phyloP scores from a whole-genome alignment of 2,797 vertebrate genomes.

The Pterois miles region DNA sequence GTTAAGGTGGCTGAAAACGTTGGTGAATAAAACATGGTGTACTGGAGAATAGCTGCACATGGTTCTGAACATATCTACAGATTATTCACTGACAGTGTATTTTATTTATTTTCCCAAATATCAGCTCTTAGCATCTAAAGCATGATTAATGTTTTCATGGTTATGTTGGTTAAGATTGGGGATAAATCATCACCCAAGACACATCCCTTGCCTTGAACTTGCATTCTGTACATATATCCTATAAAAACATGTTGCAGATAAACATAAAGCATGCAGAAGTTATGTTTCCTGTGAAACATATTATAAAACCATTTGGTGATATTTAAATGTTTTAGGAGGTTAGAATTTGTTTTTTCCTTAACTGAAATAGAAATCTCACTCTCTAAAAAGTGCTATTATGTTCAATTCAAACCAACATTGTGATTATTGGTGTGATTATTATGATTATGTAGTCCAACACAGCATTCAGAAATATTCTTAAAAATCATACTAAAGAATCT shows the following conservation, averaged over 20 bases:
- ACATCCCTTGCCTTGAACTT: background rate
- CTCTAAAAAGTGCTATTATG: background rate
- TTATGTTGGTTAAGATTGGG: background rate
- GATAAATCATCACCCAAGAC: background rate
- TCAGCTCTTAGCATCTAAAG: background rate
- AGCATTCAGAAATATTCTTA: background rate
- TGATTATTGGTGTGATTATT: background rate
- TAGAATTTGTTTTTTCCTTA: background rate
- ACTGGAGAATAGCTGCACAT: background rate
- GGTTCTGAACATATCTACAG: background rate
- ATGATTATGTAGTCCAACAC: conserved; percentile 10
- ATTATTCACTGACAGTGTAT: background rate
- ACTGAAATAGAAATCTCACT: background rate
- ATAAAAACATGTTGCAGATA: background rate
- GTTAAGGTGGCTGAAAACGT: background rate
- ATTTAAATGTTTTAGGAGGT: background rate
- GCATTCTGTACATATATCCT: background rate
- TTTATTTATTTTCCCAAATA: background rate
- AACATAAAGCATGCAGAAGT: background rate
- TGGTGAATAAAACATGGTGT: background rate
- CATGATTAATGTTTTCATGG: background rate
- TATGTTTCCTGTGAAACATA: background rate
- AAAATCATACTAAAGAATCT: background rate
- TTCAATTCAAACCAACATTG: background rate
- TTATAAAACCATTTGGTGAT: background rate